Percentiles rank a stretch among this genome's conserved stretches.
Conservation (phyloP, 2,113 vertebrate genomes). For the Aegithalos caudatus region DNA sequence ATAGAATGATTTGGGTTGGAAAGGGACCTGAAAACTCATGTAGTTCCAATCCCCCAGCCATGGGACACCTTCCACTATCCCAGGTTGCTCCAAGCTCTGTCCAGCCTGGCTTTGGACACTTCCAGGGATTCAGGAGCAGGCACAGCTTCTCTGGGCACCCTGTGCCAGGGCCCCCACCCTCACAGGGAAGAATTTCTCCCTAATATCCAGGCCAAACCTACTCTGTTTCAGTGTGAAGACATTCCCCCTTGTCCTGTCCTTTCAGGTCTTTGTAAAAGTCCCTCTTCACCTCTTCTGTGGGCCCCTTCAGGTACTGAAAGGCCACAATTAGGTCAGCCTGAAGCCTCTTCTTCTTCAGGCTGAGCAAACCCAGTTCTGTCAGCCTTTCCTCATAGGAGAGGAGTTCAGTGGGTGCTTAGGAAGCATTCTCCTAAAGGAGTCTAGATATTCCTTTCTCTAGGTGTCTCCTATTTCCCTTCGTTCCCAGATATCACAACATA, state of each 20-base stretch:
- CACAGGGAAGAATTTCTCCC: neutral
- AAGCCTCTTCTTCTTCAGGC: neutral
- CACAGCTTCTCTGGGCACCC: neutral
- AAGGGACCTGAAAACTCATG: neutral
- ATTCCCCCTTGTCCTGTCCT: neutral
- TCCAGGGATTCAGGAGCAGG: neutral
- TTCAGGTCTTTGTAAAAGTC: neutral
- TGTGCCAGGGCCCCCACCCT: neutral
- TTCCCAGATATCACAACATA: neutral
- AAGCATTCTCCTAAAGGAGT: neutral
- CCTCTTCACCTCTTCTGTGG: neutral
- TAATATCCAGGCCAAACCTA: neutral
- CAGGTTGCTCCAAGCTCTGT: rapidly evolving
- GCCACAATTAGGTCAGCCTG: neutral
- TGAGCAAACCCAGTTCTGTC: neutral
- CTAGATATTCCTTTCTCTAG: neutral
- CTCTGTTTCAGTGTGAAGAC: neutral
- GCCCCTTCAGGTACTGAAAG: neutral
- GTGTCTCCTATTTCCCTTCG: neutral
- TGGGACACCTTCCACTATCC: rapidly evolving
- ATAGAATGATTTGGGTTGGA: neutral
- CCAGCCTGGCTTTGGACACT: neutral
- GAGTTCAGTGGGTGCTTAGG: neutral
- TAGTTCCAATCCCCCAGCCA: neutral
- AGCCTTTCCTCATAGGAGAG: neutral